Conservation (phyloP, 2,113 vertebrate species). For the Callospermophilus lateralis region DNA sequence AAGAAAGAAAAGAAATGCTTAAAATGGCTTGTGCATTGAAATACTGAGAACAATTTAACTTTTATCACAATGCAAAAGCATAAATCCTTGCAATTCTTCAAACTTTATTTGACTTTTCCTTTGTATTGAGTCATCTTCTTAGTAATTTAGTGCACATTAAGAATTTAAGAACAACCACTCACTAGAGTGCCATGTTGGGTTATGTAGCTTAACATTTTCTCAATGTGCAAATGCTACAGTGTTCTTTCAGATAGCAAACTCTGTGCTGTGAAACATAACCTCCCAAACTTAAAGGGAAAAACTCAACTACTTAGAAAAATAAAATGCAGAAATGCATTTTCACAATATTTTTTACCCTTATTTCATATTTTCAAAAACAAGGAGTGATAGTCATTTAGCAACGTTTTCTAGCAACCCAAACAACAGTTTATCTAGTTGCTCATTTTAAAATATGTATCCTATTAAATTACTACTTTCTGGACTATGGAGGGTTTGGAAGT, state of each 20-base stretch:
- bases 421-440: not conserved
- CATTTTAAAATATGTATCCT: conserved; percentile 23
- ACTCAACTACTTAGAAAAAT: not conserved
- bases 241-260: conserved; percentile 31
- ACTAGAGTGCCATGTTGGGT: not conserved
- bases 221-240: not conserved
- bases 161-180: conserved; percentile 51
- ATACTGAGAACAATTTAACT: conserved; percentile 18
- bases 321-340: conserved; percentile 27
- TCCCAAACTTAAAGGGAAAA: not conserved
- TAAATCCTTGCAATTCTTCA: conserved; percentile 52
- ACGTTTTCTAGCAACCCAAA: conserved; percentile 53
- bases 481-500: no score
- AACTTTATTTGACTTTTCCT: conserved; percentile 52
- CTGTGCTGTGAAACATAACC: conserved; percentile 61
- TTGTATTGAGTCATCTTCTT: conserved; percentile 39
- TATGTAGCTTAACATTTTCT: conserved; percentile 1
- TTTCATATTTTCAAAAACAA: conserved; percentile 52
- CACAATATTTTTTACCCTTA: conserved; percentile 12
- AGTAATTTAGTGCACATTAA: conserved; percentile 22
- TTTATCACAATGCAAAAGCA: not conserved
- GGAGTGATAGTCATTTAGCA: not conserved
- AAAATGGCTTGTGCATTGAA: conserved; percentile 57
- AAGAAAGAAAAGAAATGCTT: conserved; percentile 43
- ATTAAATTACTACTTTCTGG: conserved; percentile 5